Conservation (phyloP, 1,140 invertebrate genomes). For the Antheraea pernyi region DNA sequence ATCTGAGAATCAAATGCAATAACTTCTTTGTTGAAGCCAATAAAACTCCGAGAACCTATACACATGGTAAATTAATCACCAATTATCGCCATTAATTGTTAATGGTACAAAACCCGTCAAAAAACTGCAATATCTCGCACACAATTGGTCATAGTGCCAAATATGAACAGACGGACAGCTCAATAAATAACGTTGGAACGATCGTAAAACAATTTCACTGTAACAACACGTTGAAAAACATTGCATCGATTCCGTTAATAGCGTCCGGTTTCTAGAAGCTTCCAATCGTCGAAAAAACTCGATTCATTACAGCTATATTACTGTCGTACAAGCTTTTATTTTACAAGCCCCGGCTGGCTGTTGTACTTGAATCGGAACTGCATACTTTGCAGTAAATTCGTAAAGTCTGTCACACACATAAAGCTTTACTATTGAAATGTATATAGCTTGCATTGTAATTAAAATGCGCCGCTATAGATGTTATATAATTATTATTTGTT, state of each 20-base stretch:
- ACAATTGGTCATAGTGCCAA: background rate
- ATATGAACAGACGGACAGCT: background rate
- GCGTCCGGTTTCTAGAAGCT: background rate
- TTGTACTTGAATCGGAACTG: background rate
- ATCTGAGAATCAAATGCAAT: no score
- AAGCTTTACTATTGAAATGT: background rate
- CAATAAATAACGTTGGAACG: background rate
- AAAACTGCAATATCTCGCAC: background rate
- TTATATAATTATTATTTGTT: no score
- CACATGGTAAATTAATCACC: background rate
- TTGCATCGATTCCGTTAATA: background rate
- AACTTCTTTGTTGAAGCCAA: no score
- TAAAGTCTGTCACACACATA: background rate
- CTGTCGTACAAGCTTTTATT: background rate
- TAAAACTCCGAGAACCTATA: no score
- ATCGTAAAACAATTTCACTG: conserved; percentile 1
- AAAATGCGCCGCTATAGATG: no score
- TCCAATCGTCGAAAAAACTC: background rate
- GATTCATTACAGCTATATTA: no score
- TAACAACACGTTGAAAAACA: background rate
- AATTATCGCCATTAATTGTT: background rate
- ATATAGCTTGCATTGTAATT: no score
- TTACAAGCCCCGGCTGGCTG: background rate
- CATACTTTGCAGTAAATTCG: background rate
- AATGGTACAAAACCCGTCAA: background rate